These are phyloP conservation scores for Heliconius melpomene DNA, from an alignment of 1,140 invertebrate species.

Conservation along the genomic window DNA sequence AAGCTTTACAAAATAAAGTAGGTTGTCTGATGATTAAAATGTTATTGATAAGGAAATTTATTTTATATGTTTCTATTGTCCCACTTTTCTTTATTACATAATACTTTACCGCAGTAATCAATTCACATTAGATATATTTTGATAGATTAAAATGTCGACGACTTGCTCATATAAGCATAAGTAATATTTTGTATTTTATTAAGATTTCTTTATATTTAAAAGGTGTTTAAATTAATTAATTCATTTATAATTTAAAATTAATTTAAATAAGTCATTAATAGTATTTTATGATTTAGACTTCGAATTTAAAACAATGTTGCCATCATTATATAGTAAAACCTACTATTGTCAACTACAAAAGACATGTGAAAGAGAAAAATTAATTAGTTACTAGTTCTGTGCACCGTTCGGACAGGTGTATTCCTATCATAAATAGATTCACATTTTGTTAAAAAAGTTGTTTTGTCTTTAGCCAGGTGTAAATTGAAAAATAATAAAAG, in stretches of 20 bases:
- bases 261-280: no score
- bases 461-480: neutral
- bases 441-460: neutral
- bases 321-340: no score
- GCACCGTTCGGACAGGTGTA: neutral
- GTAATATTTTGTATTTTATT: no score
- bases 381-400: neutral
- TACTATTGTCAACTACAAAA: neutral
- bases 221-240: no score
- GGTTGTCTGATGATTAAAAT: neutral
- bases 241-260: no score
- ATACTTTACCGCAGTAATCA: conserved; percentile 47
- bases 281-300: no score
- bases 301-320: neutral
- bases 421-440: neutral
- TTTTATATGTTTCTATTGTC: conserved; percentile 50
- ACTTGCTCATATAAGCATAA: conserved; percentile 20
- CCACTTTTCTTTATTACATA: conserved; percentile 62
- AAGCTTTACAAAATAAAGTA: neutral
- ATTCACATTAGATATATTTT: conserved; percentile 33
- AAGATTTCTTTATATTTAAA: no score
- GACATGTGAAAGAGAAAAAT: neutral
- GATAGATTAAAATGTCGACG: conserved; percentile 34
- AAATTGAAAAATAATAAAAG: neutral
- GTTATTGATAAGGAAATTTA: conserved; percentile 39